Evolutionary conservation across 2,888 invertebrate genomes (phyloP).

Genomic region (Zygothrica quintamaculata): DNA sequence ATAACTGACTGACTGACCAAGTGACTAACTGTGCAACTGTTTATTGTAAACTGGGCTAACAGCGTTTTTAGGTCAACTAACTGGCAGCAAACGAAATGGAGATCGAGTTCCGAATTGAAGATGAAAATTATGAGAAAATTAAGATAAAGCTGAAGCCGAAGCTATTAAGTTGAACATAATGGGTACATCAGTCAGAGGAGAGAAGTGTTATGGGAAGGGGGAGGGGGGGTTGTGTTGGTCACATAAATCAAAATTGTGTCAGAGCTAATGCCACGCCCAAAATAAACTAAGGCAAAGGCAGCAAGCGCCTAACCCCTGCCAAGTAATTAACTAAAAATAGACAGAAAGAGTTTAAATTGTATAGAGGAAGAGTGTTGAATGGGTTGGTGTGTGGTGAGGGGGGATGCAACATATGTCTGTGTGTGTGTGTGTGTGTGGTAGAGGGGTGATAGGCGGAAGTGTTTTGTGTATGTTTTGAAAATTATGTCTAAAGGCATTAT

Average conservation of each 20-base stretch:
- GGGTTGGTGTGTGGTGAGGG: too few species aligned
- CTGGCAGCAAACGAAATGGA: slow-evolving; percentile 67
- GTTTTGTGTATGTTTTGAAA: slow-evolving; percentile 61
- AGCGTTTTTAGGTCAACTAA: slow-evolving; percentile 69
- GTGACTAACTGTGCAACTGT: slow-evolving; percentile 22
- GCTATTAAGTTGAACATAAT: slow-evolving; percentile 17
- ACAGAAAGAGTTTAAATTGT: slow-evolving; percentile 27
- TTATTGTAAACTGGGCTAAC: slow-evolving; percentile 66
- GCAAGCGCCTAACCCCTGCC: slow-evolving; percentile 45
- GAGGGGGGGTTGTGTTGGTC: slow-evolving; percentile 6
- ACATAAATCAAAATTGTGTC: slow-evolving; percentile 35
- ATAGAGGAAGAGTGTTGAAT: too few species aligned
- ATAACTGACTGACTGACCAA: slow-evolving; percentile 28
- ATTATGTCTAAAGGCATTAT: slow-evolving; percentile 26
- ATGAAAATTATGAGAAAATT: not conserved
- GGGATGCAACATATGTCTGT: too few species aligned
- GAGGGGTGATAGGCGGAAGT: slow-evolving; percentile 55
- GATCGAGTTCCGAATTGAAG: slow-evolving; percentile 35
- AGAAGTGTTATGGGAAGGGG: not conserved
- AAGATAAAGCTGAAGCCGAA: not conserved
- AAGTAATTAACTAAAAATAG: slow-evolving; percentile 75
- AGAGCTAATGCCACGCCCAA: slow-evolving; percentile 48
- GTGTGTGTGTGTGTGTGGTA: not conserved
- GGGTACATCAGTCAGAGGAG: slow-evolving; percentile 24
- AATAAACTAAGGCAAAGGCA: slow-evolving; percentile 26